Evolutionary conservation across 2,797 vertebrate genomes (phyloP), one percentile per base, ranked within the genome.

Genomic region (Gambusia yucatana): DNA sequence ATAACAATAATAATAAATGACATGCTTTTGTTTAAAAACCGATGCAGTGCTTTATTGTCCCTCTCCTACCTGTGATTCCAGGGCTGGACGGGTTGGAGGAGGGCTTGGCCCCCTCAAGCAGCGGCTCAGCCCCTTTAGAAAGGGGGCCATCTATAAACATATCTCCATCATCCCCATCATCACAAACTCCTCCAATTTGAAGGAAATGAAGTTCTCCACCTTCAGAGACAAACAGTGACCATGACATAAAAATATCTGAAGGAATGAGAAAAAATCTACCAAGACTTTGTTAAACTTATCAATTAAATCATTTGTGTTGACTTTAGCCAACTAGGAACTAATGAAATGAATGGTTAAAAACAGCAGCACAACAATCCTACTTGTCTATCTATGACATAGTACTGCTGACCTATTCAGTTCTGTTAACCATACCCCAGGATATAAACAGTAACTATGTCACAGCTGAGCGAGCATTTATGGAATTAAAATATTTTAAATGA

Each of bases 131-230:
- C 86, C 96, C 97, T 96, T 99, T 99, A 94, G 96, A 96, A 93
- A 98, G 95, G 86, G 98, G 97, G 93, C 97, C 97, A 90, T 99
- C 98, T 84, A 99, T 98, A 94, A 99, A 97, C 94, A 99, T 99
- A 95, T 99, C 98, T 85, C 97, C 95, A 86, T 99, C 98, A 94
- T 99, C 98, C 79, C 97, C 95, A 94, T 99, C 98, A 84, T 99
- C 98, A 69, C 97, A 98, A 75, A 98, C 97, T 82, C 97, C 98
- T 97, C 98, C 98, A 97, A 99, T 99, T 96, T 99, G 98, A 97
- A 99, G 98, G 96, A 99, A 99, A 97, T 99, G 98, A 97, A 99
- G 98, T 90, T 99, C 98, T 96, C 98, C 98, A 94, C 98, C 98
- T 99, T 92, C 30, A 86, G 1, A 87, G 30, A 73, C 57, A 82